These are phyloP conservation scores for Charadrius vociferus DNA, from an alignment of 2,113 vertebrate species.

Conservation along the genomic window DNA sequence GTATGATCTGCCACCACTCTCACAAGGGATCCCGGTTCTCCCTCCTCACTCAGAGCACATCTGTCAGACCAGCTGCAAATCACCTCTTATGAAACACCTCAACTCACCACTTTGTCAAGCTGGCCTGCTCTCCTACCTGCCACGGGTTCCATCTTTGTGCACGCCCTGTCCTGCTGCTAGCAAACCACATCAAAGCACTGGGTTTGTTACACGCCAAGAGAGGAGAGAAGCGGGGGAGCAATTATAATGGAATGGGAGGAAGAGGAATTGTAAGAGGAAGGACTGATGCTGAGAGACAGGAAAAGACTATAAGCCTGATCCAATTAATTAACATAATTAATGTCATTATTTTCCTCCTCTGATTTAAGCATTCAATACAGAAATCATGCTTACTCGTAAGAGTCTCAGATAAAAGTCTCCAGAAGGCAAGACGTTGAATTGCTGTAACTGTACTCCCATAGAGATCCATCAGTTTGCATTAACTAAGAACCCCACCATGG, in stretches of 20 bases:
- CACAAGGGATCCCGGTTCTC: not conserved
- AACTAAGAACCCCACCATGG: not conserved
- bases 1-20: not conserved
- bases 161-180: not conserved
- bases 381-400: slow-evolving; percentile 27
- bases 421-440: not conserved
- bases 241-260: slow-evolving; percentile 46
- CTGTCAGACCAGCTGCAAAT: not conserved
- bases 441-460: not conserved
- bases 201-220: not conserved
- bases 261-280: slow-evolving; percentile 58
- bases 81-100: not conserved
- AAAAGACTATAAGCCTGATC: slow-evolving; percentile 45
- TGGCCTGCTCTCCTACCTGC: not conserved
- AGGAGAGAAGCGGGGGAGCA: not conserved
- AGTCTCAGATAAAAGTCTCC: slow-evolving; percentile 43
- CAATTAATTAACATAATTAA: slow-evolving; percentile 66
- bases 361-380: slow-evolving; percentile 54
- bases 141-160: not conserved
- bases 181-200: not conserved
- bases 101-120: not conserved
- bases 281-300: slow-evolving; percentile 58
- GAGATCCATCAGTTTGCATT: not conserved
- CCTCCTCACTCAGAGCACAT: not conserved
- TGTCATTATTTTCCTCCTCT: slow-evolving; percentile 59